Conservation (phyloP, 2,888 invertebrate species). For the Thymelicus sylvestris region DNA sequence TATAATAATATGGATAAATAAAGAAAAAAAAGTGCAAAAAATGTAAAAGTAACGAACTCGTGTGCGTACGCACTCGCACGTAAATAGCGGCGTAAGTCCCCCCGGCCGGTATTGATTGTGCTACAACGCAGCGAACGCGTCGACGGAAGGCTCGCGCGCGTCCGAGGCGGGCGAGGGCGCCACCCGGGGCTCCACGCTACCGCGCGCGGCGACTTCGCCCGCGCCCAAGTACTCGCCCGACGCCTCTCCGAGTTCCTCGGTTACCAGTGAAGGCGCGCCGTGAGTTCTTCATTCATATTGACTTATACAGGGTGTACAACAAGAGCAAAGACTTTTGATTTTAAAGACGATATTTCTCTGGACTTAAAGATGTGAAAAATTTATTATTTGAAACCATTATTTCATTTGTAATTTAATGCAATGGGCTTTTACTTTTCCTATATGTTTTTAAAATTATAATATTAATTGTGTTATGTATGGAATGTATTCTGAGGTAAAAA, state of each 20-base stretch:
- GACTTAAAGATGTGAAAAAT: no score
- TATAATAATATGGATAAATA: neutral
- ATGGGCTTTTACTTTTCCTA: no score
- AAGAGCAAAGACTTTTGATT: no score
- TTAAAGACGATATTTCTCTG: no score
- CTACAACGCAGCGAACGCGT: conserved; percentile 84
- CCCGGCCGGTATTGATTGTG: conserved; percentile 65
- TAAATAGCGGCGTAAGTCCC: neutral
- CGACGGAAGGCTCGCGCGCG: conserved; percentile 79
- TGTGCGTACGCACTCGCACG: neutral
- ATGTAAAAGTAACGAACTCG: neutral
- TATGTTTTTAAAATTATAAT: no score
- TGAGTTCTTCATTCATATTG: conserved; percentile 56
- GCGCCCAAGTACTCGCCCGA: conserved; percentile 90
- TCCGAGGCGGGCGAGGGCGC: conserved; percentile 81
- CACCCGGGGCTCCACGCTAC: conserved; percentile 72
- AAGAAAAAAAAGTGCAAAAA: neutral
- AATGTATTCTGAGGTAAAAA: no score
- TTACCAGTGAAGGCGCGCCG: conserved; percentile 93
- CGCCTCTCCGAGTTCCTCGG: conserved; percentile 94
- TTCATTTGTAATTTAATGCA: no score
- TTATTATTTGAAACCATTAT: no score
- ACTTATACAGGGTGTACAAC: neutral
- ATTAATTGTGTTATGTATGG: no score
- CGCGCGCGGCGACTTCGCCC: conserved; percentile 73